A percentile compares a stretch with the other conserved stretches of the same genome.
Conservation (phyloP, 2,797 vertebrate species). For the Synanceia verrucosa region DNA sequence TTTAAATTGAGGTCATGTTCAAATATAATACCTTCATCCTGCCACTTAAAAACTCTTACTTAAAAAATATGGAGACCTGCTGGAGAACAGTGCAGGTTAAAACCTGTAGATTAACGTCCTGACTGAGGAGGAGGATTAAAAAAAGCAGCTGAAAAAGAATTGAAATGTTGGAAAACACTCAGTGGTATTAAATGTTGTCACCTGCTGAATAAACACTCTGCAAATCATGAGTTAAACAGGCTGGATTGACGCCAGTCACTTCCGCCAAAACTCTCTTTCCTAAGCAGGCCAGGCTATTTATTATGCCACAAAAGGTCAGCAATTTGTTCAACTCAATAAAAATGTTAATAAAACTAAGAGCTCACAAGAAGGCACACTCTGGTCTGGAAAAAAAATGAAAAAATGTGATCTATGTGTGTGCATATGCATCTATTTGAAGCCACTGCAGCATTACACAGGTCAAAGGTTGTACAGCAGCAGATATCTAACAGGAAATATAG, state of each 20-base stretch:
- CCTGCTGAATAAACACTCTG: conserved; percentile 72
- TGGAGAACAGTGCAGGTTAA: conserved; percentile 14
- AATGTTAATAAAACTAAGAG: conserved; percentile 86
- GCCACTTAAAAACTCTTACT: conserved; percentile 56
- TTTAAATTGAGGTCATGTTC: conserved; percentile 70
- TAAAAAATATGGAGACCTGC: conserved; percentile 32
- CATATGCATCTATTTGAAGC: conserved; percentile 29
- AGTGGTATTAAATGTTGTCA: conserved; percentile 67
- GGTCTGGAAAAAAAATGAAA: conserved; percentile 45
- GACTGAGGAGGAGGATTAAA: background rate
- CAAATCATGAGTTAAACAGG: conserved; percentile 73
- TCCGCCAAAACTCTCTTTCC: conserved; percentile 76
- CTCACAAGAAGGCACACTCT: conserved; percentile 58
- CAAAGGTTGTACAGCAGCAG: conserved; percentile 56
- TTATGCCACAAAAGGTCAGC: conserved; percentile 81
- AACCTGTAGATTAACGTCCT: conserved; percentile 4
- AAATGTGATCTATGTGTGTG: conserved; percentile 23
- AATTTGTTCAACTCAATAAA: conserved; percentile 84
- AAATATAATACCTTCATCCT: conserved; percentile 57
- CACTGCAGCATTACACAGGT: conserved; percentile 46
- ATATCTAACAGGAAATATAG: conserved; percentile 58
- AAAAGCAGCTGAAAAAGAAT: conserved; percentile 1
- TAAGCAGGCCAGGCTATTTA: conserved; percentile 69
- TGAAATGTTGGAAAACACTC: conserved; percentile 61
- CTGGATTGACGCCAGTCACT: conserved; percentile 72